Base-by-base conservation (phyloP, 2,113 vertebrate species). In the Pandion haliaetus region DNA sequence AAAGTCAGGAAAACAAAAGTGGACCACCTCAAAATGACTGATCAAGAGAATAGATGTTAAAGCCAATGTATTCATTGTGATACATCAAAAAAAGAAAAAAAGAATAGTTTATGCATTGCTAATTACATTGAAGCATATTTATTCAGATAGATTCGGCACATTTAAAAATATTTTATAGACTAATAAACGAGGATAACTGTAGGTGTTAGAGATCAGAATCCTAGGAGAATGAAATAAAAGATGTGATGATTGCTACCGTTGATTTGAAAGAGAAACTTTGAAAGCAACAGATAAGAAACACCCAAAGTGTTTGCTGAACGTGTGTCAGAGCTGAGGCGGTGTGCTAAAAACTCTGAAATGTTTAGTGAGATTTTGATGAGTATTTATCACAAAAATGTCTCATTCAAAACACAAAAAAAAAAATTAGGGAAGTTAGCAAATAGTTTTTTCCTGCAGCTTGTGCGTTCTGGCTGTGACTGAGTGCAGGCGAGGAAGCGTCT, bases 1-100 rank as follows among this genome's bases (percentile, higher is more conserved):
- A 98, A 98, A 98, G 96, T 95, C 97, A 91, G 92, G 95, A 97
- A 98, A 98, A 98, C 98, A 98, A 98, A 98, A 98, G 98, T 97
- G 93, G 97, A 96, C 98, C 98, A 98, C 97, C 98, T 98, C 98
- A 97, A 97, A 97, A 98, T 96, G 97, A 98, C 97, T 97, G 93
- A 95, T 95, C 96, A 93, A 93, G 92, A 98, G 97, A 98, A 97
- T 97, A 96, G 97, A 95, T 90, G 95, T 97, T 97, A 97, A 97
- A 95, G 93, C 92, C 81, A 95, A 98, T 98, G 97, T 98, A 98
- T 98, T 98, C 98, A 98, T 98, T 96, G 97, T 98, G 86, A 85
- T 54, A 66, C 82, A 86, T 93, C 7, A 76, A 76, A 93, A 93
- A 63, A 55, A 23, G n/a, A 47, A 47, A 45, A 44, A 89, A 38